A percentile compares a stretch with the other conserved stretches of the same genome.
Evolutionary conservation across 2,888 invertebrate genomes (phyloP).

Genomic region (Eupithecia pulchellata): DNA sequence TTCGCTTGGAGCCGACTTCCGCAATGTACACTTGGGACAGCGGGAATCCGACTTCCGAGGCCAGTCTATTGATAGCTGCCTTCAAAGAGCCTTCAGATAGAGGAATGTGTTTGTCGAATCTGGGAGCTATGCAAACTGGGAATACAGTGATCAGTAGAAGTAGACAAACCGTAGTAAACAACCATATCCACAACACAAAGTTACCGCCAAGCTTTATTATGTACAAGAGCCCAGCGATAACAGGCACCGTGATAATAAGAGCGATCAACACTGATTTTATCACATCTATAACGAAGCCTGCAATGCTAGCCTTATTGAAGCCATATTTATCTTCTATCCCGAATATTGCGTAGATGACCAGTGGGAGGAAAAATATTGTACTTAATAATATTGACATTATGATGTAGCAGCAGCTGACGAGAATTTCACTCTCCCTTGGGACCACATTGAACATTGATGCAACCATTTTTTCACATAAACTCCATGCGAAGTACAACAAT

Average conservation of each 20-base stretch:
- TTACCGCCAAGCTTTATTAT: slow-evolving; percentile 95
- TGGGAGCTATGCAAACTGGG: slow-evolving; percentile 97
- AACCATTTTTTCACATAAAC: slow-evolving; percentile 86
- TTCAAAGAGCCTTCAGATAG: slow-evolving; percentile 95
- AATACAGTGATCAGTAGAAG: slow-evolving; percentile 95
- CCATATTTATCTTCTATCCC: slow-evolving; percentile 97
- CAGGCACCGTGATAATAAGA: slow-evolving; percentile 91
- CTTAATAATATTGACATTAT: slow-evolving; percentile 89
- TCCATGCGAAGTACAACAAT: slow-evolving; percentile 89
- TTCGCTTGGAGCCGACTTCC: slow-evolving; percentile 96
- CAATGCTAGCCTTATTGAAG: slow-evolving; percentile 97
- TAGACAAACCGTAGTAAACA: slow-evolving; percentile 92
- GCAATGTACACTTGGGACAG: slow-evolving; percentile 97
- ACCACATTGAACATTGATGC: slow-evolving; percentile 76
- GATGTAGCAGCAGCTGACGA: slow-evolving; percentile 92
- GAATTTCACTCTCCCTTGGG: slow-evolving; percentile 87
- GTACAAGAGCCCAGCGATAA: slow-evolving; percentile 90
- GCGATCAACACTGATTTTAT: slow-evolving; percentile 93
- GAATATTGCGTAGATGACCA: slow-evolving; percentile 95
- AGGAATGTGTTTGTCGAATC: slow-evolving; percentile 98
- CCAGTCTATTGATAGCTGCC: slow-evolving; percentile 93
- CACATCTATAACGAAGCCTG: slow-evolving; percentile 96
- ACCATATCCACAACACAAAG: slow-evolving; percentile 98
- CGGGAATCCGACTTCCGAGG: slow-evolving; percentile 94
- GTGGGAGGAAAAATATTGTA: slow-evolving; percentile 90